These are phyloP conservation scores for Danionella dracula DNA, from an alignment of 2,797 vertebrate species.

Conservation along the genomic window DNA sequence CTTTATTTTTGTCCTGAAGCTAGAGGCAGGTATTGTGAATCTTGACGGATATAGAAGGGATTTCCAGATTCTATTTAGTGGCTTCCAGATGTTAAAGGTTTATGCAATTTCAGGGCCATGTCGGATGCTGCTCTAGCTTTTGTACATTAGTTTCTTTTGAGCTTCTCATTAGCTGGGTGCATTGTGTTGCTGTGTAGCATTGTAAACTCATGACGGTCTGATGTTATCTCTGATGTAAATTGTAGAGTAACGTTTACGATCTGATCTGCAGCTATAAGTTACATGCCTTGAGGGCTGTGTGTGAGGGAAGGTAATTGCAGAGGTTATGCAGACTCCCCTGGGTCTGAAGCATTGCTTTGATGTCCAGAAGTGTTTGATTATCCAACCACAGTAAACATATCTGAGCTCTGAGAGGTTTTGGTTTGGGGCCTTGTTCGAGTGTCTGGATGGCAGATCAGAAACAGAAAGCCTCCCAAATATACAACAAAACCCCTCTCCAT, in stretches of 20 bases:
- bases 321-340: slow-evolving; percentile 25
- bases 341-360: slow-evolving; percentile 29
- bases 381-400: slow-evolving; percentile 31
- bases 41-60: not conserved
- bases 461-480: not conserved
- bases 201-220: not conserved
- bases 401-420: slow-evolving; percentile 11
- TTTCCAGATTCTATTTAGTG: not conserved
- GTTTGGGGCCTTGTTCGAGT: slow-evolving; percentile 3
- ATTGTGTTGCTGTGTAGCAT: not conserved
- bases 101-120: not conserved
- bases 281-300: slow-evolving; percentile 12
- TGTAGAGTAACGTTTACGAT: not conserved
- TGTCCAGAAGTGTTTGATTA: slow-evolving; percentile 33
- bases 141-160: not conserved
- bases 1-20: not conserved
- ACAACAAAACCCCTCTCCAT: slow-evolving; percentile 3
- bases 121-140: not conserved
- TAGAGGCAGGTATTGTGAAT: not conserved
- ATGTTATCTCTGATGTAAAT: slow-evolving; percentile 10
- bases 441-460: slow-evolving; percentile 26
- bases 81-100: not conserved
- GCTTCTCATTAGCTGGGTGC: not conserved
- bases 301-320: slow-evolving; percentile 27
- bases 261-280: slow-evolving; percentile 10